Evolutionary conservation across 2,888 invertebrate genomes (phyloP).

Genomic region (Cremastinae sp.): DNA sequence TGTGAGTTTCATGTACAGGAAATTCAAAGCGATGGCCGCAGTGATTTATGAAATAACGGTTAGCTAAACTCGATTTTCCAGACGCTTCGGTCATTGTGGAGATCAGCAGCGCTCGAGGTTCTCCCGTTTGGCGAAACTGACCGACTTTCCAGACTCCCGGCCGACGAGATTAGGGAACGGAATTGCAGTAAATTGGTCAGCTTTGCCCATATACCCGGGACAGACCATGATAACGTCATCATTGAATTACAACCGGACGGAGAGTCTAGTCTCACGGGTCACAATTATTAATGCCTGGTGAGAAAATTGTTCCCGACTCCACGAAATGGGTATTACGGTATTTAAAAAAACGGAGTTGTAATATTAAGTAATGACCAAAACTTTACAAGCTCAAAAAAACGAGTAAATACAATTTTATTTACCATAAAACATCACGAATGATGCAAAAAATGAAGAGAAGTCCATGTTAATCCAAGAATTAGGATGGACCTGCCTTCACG

Average conservation of each 20-base stretch:
- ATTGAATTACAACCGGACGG: conserved; percentile 19
- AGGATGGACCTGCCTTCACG: no score
- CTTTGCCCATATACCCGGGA: conserved; percentile 29
- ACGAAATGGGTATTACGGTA: no score
- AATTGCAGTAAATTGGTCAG: conserved; percentile 46
- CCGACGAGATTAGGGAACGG: conserved; percentile 13
- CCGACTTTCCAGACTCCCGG: conserved; percentile 3
- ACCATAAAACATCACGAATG: no score
- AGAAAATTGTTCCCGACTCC: conserved; percentile 16
- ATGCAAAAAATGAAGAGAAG: no score
- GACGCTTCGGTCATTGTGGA: conserved; percentile 13
- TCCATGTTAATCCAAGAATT: no score
- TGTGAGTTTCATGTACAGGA: conserved; percentile 19
- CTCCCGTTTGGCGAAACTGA: conserved; percentile 22
- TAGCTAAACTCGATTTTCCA: conserved; percentile 42
- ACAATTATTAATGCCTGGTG: conserved; percentile 31
- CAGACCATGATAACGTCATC: conserved; percentile 14
- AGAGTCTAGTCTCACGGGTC: conserved; percentile 26
- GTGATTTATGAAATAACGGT: conserved; percentile 42
- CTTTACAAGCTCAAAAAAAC: no score
- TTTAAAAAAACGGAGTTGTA: no score
- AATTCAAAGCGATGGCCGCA: conserved; percentile 19
- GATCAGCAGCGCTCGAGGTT: conserved; percentile 11
- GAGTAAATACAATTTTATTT: no score
- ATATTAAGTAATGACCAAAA: no score